Evolutionary conservation across 2,888 invertebrate species (phyloP).

Genomic region (Cylindroiulus punctatus): DNA sequence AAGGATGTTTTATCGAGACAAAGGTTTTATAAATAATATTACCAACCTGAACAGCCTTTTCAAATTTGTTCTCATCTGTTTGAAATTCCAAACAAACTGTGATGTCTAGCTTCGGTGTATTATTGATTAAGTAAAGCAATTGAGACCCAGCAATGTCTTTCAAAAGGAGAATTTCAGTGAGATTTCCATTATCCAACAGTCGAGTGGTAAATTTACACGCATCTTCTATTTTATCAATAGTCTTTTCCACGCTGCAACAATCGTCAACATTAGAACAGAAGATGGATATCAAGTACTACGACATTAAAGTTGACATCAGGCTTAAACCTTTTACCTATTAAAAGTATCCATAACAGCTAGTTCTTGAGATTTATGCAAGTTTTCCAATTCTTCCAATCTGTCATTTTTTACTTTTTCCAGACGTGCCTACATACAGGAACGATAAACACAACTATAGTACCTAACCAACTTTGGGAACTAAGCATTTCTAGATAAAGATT

Average conservation of each 20-base stretch:
- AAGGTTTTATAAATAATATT: background rate
- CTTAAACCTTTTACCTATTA: slow-evolving; percentile 64
- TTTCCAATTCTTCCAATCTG: slow-evolving; percentile 77
- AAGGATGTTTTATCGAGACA: background rate
- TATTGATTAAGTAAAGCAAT: slow-evolving; percentile 80
- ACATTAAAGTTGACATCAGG: background rate
- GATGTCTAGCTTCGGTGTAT: slow-evolving; percentile 82
- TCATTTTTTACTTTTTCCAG: slow-evolving; percentile 83
- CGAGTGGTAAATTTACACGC: slow-evolving; percentile 86
- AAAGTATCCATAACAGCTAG: slow-evolving; percentile 89
- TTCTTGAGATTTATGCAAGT: slow-evolving; percentile 84
- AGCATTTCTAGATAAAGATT: background rate
- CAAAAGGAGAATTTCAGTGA: slow-evolving; percentile 83
- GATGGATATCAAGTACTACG: background rate
- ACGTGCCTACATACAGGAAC: slow-evolving; percentile 72
- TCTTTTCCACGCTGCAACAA: slow-evolving; percentile 76
- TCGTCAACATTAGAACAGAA: background rate
- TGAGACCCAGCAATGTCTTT: slow-evolving; percentile 82
- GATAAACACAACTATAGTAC: slow-evolving; percentile 24
- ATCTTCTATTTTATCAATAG: slow-evolving; percentile 84
- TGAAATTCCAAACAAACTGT: slow-evolving; percentile 78
- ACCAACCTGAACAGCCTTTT: slow-evolving; percentile 72
- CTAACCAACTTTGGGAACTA: background rate
- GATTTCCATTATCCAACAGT: slow-evolving; percentile 84
- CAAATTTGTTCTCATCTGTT: slow-evolving; percentile 82